phyloP scores from a whole-genome alignment of 2,797 vertebrate species.

The Helarctos malayanus region DNA sequence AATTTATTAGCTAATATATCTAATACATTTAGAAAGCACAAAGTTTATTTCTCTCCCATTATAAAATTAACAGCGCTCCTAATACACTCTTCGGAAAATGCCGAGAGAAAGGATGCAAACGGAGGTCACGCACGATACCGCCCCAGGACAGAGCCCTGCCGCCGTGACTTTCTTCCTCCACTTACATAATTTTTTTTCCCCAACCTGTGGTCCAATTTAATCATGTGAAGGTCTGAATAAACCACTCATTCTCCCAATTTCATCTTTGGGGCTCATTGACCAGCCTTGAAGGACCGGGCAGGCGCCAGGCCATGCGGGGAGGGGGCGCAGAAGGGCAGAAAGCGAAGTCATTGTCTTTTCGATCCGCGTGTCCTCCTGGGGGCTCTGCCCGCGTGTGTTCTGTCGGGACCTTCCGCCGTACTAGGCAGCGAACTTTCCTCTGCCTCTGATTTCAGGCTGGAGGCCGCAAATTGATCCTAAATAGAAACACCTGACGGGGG shows the following conservation, averaged over 20 bases:
- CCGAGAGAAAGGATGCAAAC: background rate
- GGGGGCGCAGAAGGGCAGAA: background rate
- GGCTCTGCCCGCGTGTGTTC: background rate
- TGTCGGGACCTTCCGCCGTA: background rate
- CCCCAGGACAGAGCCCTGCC: background rate
- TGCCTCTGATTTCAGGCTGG: background rate
- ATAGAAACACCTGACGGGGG: background rate
- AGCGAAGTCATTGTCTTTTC: background rate
- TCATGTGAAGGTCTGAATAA: background rate
- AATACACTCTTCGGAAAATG: background rate
- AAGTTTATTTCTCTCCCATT: slow-evolving; percentile 29
- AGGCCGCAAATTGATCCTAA: slow-evolving; percentile 41
- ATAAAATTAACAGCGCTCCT: slow-evolving; percentile 2
- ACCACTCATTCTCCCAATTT: background rate
- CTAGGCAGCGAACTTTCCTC: background rate
- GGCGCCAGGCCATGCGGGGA: fast-evolving
- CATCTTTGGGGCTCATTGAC: background rate
- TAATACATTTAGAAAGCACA: background rate
- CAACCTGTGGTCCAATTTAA: background rate
- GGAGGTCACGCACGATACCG: background rate
- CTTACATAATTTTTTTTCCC: background rate
- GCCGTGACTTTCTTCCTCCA: background rate
- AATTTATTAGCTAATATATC: background rate
- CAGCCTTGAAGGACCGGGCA: background rate
- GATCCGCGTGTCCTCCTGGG: fast-evolving